Evolutionary conservation across 2,888 invertebrate genomes (phyloP).

Genomic region (Bellardia bayeri): DNA sequence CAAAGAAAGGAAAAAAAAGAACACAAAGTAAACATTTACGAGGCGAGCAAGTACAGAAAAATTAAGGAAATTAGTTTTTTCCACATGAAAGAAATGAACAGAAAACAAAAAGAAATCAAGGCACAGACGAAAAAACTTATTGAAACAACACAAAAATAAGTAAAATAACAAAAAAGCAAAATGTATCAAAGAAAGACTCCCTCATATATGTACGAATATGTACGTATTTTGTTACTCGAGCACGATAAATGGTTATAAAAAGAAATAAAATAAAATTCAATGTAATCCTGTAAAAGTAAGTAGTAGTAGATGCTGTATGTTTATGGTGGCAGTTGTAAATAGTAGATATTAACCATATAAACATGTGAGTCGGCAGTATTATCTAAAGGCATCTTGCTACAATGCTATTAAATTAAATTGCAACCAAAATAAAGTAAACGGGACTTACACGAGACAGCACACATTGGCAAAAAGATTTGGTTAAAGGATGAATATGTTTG

Average conservation of each 20-base stretch:
- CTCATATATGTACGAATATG: constrained; percentile 19
- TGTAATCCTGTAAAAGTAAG: constrained; percentile 27
- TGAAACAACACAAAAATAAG: constrained; percentile 56
- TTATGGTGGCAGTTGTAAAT: background rate
- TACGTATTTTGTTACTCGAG: too few relatives aligned
- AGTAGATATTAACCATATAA: background rate
- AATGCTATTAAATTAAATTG: constrained; percentile 68
- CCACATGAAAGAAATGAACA: constrained; percentile 74
- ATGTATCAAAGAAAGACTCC: constrained; percentile 11
- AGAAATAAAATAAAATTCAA: constrained; percentile 41
- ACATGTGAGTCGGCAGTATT: background rate
- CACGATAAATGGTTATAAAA: constrained; percentile 36
- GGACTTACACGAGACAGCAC: constrained; percentile 49
- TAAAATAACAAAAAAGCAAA: constrained; percentile 1
- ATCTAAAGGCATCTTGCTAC: constrained; percentile 35
- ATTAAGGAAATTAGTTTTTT: constrained; percentile 78
- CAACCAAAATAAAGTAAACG: constrained; percentile 55
- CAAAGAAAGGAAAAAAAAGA: background rate
- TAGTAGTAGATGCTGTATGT: background rate
- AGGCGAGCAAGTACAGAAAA: constrained; percentile 65
- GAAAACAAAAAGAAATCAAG: constrained; percentile 34
- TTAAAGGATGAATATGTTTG: background rate
- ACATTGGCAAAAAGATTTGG: constrained; percentile 58
- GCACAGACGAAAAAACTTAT: constrained; percentile 60
- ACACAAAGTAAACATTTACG: constrained; percentile 55